These are phyloP conservation scores for Musca vetustissima DNA, from an alignment of 1,140 invertebrate species.

Conservation along the genomic window DNA sequence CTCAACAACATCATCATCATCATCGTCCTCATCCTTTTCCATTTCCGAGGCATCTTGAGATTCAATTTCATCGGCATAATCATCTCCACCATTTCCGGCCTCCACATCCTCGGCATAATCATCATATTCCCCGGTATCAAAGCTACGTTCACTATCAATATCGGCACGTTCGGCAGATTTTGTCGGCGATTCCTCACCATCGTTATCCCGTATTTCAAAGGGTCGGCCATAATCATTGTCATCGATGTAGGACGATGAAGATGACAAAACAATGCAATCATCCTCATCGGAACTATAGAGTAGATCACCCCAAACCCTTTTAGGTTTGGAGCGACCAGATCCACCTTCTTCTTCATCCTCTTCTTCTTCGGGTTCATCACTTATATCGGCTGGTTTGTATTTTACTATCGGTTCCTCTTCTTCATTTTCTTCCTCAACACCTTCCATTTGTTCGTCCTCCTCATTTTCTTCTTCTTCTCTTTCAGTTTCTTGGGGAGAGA, in stretches of 20 bases:
- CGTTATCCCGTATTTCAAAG: neutral
- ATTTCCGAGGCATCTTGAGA: neutral
- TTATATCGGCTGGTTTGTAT: neutral
- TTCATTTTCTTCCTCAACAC: neutral
- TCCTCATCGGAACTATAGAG: neutral
- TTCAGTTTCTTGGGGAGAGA: neutral
- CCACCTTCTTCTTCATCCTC: too few species aligned
- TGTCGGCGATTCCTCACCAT: neutral
- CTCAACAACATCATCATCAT: neutral
- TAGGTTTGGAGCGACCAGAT: too few species aligned
- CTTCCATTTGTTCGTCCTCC: conserved; percentile 15
- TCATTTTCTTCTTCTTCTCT: conserved; percentile 17
- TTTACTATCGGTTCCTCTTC: neutral
- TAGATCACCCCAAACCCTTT: neutral
- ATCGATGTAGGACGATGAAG: conserved; percentile 11
- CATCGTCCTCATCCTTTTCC: neutral
- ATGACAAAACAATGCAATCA: conserved; percentile 23
- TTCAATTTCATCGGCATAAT: conserved; percentile 8
- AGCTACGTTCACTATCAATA: neutral
- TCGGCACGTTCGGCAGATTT: neutral
- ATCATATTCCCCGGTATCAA: neutral
- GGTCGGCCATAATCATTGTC: neutral
- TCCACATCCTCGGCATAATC: conserved; percentile 9
- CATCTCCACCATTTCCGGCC: neutral
- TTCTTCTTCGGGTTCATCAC: neutral